A percentile compares a stretch with the other conserved stretches of the same genome.
Evolutionary conservation across 2,888 invertebrate species (phyloP).

Genomic region (Brachypalpus laphriformis): DNA sequence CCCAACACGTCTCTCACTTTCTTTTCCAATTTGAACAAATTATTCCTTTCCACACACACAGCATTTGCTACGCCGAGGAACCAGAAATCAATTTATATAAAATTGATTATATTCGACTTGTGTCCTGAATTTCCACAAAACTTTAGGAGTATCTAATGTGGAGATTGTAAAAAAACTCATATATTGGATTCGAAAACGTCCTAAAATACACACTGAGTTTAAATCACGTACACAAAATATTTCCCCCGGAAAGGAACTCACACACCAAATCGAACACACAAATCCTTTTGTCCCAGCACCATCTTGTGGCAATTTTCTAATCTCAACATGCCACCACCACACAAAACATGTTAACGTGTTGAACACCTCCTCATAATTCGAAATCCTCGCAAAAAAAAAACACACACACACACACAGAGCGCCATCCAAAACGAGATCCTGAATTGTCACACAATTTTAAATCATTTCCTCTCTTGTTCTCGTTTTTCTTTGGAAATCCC

Average conservation of each 20-base stretch:
- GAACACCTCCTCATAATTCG: constrained; percentile 42
- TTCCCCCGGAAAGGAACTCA: constrained; percentile 37
- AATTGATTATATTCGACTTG: constrained; percentile 63
- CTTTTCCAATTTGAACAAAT: constrained; percentile 45
- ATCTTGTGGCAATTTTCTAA: constrained; percentile 70
- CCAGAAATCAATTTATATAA: constrained; percentile 60
- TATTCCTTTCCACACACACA: constrained; percentile 14
- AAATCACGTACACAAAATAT: constrained; percentile 71
- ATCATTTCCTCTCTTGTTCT: constrained; percentile 59
- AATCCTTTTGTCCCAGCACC: constrained; percentile 66
- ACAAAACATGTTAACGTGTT: constrained; percentile 53
- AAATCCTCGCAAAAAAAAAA: neutral
- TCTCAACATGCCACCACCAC: constrained; percentile 55
- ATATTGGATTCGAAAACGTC: constrained; percentile 23
- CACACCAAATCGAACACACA: constrained; percentile 36
- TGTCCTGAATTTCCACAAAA: constrained; percentile 35
- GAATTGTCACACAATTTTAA: constrained; percentile 64
- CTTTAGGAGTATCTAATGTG: neutral
- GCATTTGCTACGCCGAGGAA: neutral
- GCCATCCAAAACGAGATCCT: constrained; percentile 34
- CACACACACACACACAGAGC: neutral
- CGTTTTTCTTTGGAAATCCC: neutral
- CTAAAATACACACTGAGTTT: constrained; percentile 51
- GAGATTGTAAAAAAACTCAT: no score
- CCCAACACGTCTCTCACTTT: constrained; percentile 31